These are phyloP conservation scores for Steatocranus sp. DNA, from an alignment of 2,797 vertebrate species.

Conservation along the genomic window DNA sequence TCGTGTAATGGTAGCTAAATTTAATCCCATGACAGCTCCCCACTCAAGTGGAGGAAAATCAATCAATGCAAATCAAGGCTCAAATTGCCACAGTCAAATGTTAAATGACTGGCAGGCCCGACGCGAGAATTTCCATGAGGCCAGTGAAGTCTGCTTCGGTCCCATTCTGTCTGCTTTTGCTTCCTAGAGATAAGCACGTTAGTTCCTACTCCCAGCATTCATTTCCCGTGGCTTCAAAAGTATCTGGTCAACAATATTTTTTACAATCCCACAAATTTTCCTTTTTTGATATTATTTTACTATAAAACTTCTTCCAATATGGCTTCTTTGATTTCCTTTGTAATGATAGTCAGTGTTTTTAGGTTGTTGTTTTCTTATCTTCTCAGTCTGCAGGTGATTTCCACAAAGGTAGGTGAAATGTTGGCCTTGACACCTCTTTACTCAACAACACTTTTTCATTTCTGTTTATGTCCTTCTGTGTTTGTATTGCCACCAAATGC, in stretches of 20 bases:
- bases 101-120: slow-evolving; percentile 29
- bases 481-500: slow-evolving; percentile 1
- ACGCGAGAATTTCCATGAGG: neutral
- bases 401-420: slow-evolving; percentile 21
- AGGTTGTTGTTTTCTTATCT: neutral
- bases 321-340: neutral
- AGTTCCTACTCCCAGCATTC: neutral
- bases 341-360: neutral
- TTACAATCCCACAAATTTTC: neutral
- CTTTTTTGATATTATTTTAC: neutral
- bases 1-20: slow-evolving; percentile 56
- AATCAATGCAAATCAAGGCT: slow-evolving; percentile 57
- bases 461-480: neutral
- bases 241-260: neutral
- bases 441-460: neutral
- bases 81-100: slow-evolving; percentile 53
- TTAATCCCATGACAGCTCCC: slow-evolving; percentile 57
- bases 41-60: slow-evolving; percentile 52
- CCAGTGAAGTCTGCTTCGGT: neutral
- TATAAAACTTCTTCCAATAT: neutral
- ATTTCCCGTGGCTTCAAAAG: neutral
- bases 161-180: neutral
- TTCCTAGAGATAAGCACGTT: neutral
- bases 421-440: slow-evolving; percentile 14
- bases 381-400: neutral